phyloP scores from a whole-genome alignment of 2,888 invertebrate genomes.

The Drosophila hawaiiensis region DNA sequence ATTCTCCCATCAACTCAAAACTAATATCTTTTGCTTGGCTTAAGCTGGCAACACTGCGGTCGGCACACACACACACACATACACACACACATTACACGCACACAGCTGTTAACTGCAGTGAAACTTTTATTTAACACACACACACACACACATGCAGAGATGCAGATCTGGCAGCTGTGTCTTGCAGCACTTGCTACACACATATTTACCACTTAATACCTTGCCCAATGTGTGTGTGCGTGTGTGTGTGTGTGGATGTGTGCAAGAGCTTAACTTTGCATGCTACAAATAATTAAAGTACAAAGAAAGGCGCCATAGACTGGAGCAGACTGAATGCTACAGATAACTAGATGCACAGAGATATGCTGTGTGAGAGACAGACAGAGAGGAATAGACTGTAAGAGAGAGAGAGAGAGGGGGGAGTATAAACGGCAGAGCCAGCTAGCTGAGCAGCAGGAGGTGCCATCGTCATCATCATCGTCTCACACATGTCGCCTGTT shows the following conservation, averaged over 20 bases:
- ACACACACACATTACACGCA: constrained; percentile 12
- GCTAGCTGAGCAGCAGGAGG: constrained; percentile 67
- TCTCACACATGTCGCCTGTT: constrained; percentile 54
- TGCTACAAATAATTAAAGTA: constrained; percentile 77
- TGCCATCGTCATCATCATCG: constrained; percentile 47
- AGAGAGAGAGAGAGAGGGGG: not conserved
- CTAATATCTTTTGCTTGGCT: not conserved
- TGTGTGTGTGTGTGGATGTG: constrained; percentile 30
- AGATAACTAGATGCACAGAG: not conserved
- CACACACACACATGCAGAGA: constrained; percentile 9
- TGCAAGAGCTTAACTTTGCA: constrained; percentile 67
- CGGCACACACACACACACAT: not conserved
- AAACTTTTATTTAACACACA: constrained; percentile 55
- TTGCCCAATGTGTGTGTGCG: constrained; percentile 45
- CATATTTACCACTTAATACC: constrained; percentile 74
- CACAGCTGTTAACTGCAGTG: constrained; percentile 1
- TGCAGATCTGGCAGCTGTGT: constrained; percentile 53
- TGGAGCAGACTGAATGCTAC: constrained; percentile 5
- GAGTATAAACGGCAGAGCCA: constrained; percentile 15
- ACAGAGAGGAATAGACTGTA: not conserved
- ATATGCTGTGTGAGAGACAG: not conserved
- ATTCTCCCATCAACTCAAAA: not conserved
- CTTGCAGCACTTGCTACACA: constrained; percentile 50
- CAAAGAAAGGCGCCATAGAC: constrained; percentile 59
- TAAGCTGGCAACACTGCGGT: constrained; percentile 3